phyloP scores from a whole-genome alignment of 2,888 invertebrate genomes.

The Dicyrtoma fusca region DNA sequence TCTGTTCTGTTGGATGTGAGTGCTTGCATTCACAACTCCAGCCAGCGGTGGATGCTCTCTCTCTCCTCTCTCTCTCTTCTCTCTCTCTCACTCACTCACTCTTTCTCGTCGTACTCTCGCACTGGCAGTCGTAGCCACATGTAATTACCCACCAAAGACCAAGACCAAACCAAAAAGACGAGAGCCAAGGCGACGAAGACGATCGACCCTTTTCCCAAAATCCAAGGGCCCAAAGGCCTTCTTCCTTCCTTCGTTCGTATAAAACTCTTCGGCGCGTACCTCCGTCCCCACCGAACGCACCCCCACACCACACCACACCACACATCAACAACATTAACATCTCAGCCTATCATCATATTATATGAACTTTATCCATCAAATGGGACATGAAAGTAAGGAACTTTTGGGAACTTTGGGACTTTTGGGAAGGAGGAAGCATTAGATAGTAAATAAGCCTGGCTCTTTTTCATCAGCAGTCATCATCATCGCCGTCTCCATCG shows the following conservation, averaged over 20 bases:
- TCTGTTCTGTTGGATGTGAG: conserved; percentile 35
- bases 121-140: conserved; percentile 11
- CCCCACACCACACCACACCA: too few species aligned
- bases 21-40: neutral
- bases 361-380: conserved; percentile 34
- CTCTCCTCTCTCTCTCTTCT: neutral
- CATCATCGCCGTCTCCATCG: neutral
- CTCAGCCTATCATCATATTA: neutral
- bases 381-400: conserved; percentile 26
- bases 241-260: neutral
- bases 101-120: neutral
- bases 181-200: neutral
- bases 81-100: conserved; percentile 5
- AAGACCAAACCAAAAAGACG: neutral
- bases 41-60: conserved; percentile 27
- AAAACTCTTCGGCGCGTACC: neutral
- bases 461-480: too few species aligned
- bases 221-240: conserved; percentile 37
- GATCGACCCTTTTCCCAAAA: conserved; percentile 29
- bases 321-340: too few species aligned
- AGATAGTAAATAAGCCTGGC: neutral
- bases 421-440: too few species aligned
- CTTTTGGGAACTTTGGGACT: too few species aligned
- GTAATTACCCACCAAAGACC: conserved; percentile 26
- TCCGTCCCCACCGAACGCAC: neutral